Evolutionary conservation across 2,113 vertebrate species (phyloP).

Genomic region (Channa maculata): DNA sequence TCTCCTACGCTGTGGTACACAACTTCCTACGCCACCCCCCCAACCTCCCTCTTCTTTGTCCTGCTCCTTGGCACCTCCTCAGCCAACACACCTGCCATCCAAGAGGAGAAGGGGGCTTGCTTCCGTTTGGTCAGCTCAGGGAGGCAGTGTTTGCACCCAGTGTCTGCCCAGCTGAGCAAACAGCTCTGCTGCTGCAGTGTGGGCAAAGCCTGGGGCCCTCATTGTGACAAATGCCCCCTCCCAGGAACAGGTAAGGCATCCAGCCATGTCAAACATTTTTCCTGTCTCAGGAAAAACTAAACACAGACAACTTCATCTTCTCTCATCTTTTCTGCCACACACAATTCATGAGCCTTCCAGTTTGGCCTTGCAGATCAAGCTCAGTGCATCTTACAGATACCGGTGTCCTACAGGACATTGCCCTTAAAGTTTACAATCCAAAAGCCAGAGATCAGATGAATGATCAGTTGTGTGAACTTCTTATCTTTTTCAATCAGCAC

Average conservation of each 20-base stretch:
- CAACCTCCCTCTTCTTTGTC: constrained; percentile 63
- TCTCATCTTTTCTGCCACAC: no score
- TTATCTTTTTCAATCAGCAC: no score
- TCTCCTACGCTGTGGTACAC: constrained; percentile 64
- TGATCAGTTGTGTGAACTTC: no score
- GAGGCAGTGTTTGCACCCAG: constrained; percentile 96
- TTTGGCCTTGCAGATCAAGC: no score
- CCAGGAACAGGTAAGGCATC: constrained; percentile 95
- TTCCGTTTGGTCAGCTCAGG: constrained; percentile 94
- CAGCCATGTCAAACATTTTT: constrained; percentile 26
- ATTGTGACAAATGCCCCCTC: constrained; percentile 94
- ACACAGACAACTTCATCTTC: no score
- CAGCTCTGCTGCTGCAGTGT: constrained; percentile 99
- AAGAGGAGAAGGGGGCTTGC: constrained; percentile 95
- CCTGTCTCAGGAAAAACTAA: neutral
- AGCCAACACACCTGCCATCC: constrained; percentile 89
- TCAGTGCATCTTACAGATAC: no score
- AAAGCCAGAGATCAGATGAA: no score
- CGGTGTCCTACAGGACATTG: no score
- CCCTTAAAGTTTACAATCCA: no score
- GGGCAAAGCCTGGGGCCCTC: constrained; percentile 98
- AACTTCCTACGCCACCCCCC: constrained; percentile 53
- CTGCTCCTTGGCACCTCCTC: constrained; percentile 79
- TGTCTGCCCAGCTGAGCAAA: constrained; percentile 96
- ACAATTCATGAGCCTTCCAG: no score